Evolutionary conservation across 2,113 vertebrate genomes (phyloP).

Genomic region (Bungarus multicinctus): DNA sequence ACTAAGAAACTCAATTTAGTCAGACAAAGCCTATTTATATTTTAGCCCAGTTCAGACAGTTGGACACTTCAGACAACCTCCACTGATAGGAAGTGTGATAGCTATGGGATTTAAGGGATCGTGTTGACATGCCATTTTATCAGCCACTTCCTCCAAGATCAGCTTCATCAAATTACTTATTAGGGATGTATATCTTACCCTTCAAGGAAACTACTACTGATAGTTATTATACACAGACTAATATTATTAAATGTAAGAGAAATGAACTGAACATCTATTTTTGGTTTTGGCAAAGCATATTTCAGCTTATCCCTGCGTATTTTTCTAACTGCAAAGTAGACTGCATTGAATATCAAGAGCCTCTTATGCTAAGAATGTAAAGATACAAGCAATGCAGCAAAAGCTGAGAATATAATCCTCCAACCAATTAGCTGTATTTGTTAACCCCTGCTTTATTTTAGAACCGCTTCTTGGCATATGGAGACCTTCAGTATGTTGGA

Average conservation of each 20-base stretch:
- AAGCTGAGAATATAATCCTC: slow-evolving; percentile 7
- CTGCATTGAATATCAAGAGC: background rate
- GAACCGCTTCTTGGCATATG: background rate
- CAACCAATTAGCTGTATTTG: slow-evolving; percentile 44
- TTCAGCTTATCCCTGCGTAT: accelerated
- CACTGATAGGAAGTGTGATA: background rate
- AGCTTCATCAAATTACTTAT: background rate
- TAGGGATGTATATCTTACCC: background rate
- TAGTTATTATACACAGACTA: background rate
- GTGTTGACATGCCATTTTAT: background rate
- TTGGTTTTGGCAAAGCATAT: background rate
- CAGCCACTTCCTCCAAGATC: background rate
- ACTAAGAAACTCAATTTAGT: background rate
- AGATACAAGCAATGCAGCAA: slow-evolving; percentile 35
- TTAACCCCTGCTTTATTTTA: background rate
- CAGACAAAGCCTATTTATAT: background rate
- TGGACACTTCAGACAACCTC: background rate
- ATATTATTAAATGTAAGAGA: background rate
- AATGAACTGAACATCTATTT: background rate
- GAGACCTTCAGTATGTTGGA: background rate
- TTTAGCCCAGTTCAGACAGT: background rate
- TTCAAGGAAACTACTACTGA: background rate
- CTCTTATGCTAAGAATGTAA: background rate
- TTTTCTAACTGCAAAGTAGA: background rate
- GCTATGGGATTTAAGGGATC: background rate